Percentiles rank a stretch among this genome's conserved stretches.
These are phyloP conservation scores for Diglossa cyanea DNA, from an alignment of 2,797 vertebrate genomes.

Conservation along the genomic window DNA sequence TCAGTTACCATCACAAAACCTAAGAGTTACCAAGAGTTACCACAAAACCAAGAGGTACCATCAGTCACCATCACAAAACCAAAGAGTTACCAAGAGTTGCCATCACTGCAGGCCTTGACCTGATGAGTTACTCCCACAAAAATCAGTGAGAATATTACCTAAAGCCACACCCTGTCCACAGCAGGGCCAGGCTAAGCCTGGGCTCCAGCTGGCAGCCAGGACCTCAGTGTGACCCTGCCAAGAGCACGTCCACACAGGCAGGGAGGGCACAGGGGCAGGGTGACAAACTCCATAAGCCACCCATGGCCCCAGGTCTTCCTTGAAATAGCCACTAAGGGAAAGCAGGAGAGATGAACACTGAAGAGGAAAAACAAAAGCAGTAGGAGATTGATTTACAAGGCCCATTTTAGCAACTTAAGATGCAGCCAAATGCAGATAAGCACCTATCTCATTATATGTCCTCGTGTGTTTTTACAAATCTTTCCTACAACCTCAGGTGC, in stretches of 20 bases:
- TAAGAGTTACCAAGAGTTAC: not conserved
- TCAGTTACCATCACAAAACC: too few species aligned
- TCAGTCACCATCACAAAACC: not conserved
- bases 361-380: conserved; percentile 18
- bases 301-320: not conserved
- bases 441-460: conserved; percentile 22
- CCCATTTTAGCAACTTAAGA: conserved; percentile 53
- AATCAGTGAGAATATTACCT: not conserved
- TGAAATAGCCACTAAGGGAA: not conserved
- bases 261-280: not conserved
- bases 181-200: not conserved
- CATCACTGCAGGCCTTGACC: not conserved
- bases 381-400: conserved; percentile 37
- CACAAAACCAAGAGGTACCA: too few species aligned
- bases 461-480: conserved; percentile 11
- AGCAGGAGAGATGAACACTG: not conserved
- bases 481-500: conserved; percentile 3
- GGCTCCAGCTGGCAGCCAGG: not conserved
- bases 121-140: not conserved
- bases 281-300: not conserved
- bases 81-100: not conserved
- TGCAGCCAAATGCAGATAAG: conserved; percentile 35
- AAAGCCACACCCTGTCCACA: not conserved
- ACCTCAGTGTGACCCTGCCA: not conserved
- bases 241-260: not conserved